A percentile compares a stretch with the other conserved stretches of the same genome.
These are phyloP conservation scores for Didymodactylos carnosus DNA, from an alignment of 2,888 invertebrate species.

Conservation along the genomic window DNA sequence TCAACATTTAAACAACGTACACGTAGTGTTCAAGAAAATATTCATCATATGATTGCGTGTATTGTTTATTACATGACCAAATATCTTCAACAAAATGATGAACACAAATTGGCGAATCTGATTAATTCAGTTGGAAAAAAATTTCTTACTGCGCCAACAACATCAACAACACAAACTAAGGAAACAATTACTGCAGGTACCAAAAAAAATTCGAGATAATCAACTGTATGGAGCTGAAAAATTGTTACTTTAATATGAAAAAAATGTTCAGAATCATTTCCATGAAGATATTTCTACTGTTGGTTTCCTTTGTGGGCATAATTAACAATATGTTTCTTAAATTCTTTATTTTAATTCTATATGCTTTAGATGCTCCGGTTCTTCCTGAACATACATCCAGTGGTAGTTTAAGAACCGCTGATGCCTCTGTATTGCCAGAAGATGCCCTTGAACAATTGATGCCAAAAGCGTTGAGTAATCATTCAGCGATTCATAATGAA, in stretches of 20 bases:
- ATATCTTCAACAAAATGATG: background rate
- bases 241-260: no score
- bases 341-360: no score
- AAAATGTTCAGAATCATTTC: no score
- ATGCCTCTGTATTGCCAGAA: background rate
- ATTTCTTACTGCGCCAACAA: background rate
- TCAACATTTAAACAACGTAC: slow-evolving; percentile 25
- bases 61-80: slow-evolving; percentile 27
- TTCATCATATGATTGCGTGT: slow-evolving; percentile 33
- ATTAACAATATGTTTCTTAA: no score
- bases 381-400: background rate
- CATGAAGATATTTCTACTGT: no score
- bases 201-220: no score
- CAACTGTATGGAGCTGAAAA: no score
- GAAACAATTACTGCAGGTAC: background rate
- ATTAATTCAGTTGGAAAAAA: background rate
- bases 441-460: background rate
- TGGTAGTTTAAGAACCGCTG: no score
- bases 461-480: background rate
- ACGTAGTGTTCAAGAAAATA: slow-evolving; percentile 25
- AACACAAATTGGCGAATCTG: background rate
- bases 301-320: no score
- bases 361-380: no score
- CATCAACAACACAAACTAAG: background rate
- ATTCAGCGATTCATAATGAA: background rate